These are phyloP conservation scores for Rhinichthys klamathensis DNA, from an alignment of 2,113 vertebrate species.

Conservation along the genomic window DNA sequence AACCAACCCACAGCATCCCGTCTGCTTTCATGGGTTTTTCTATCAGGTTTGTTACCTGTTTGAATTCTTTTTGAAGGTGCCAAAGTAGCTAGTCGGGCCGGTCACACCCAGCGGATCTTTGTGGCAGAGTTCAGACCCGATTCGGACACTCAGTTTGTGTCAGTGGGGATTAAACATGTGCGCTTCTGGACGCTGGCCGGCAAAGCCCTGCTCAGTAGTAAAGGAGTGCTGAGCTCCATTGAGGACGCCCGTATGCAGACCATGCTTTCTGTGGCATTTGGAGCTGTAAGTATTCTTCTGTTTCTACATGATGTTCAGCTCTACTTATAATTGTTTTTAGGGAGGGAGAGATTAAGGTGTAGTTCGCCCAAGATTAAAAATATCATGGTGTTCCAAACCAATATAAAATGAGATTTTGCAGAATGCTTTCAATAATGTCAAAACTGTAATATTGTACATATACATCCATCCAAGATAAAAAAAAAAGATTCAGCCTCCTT, in stretches of 20 bases:
- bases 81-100: constrained; percentile 90
- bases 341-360: not conserved
- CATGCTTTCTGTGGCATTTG: constrained; percentile 96
- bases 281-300: constrained; percentile 86
- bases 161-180: constrained; percentile 96
- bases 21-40: not conserved
- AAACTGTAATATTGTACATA: no score
- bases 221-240: constrained; percentile 91
- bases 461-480: no score
- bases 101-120: constrained; percentile 95
- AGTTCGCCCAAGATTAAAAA: not conserved
- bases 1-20: not conserved
- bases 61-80: constrained; percentile 79
- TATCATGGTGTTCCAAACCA: not conserved
- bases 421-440: not conserved
- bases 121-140: constrained; percentile 98
- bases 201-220: constrained; percentile 91
- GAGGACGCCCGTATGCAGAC: constrained; percentile 96
- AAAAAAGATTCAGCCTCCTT: no score
- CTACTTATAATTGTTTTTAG: not conserved
- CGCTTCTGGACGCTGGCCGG: constrained; percentile 97
- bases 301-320: constrained; percentile 4
- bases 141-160: constrained; percentile 97
- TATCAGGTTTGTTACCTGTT: not conserved
- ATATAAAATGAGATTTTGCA: not conserved